Evolutionary conservation across 2,888 invertebrate genomes (phyloP).

Genomic region (Timandra comae): DNA sequence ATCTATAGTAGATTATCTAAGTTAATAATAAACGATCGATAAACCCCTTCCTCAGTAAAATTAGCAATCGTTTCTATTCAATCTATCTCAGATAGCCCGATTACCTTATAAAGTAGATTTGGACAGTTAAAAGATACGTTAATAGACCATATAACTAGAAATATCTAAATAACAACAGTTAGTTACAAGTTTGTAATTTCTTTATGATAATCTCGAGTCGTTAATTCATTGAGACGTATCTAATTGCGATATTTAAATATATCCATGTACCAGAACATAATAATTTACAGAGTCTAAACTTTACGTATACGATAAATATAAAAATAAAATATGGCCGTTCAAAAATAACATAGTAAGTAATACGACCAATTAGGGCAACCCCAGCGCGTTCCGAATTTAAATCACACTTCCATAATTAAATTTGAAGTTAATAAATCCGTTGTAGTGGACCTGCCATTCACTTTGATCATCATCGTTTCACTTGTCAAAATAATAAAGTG

Average conservation of each 20-base stretch:
- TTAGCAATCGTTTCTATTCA: too few relatives aligned
- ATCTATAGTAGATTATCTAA: too few relatives aligned
- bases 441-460: slow-evolving; percentile 22
- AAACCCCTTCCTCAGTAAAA: too few relatives aligned
- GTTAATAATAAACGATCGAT: too few relatives aligned
- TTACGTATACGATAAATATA: slow-evolving; percentile 2
- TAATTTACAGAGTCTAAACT: slow-evolving; percentile 7
- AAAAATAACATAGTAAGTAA: background rate
- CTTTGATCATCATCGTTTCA: slow-evolving; percentile 34
- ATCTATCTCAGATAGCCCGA: too few relatives aligned
- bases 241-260: slow-evolving; percentile 10
- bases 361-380: slow-evolving; percentile 16
- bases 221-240: slow-evolving; percentile 13
- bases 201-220: slow-evolving; percentile 6
- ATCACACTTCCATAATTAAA: slow-evolving; percentile 8
- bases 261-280: slow-evolving; percentile 7
- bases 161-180: background rate
- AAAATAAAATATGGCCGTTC: too few relatives aligned
- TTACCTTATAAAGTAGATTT: too few relatives aligned
- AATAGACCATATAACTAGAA: too few relatives aligned
- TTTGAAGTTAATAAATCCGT: slow-evolving; percentile 23
- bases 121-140: too few relatives aligned
- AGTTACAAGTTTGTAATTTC: background rate
- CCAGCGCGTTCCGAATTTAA: slow-evolving; percentile 16
- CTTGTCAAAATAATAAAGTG: slow-evolving; percentile 60